Conservation (phyloP, 2,113 vertebrate species). For the Larimichthys crocea region DNA sequence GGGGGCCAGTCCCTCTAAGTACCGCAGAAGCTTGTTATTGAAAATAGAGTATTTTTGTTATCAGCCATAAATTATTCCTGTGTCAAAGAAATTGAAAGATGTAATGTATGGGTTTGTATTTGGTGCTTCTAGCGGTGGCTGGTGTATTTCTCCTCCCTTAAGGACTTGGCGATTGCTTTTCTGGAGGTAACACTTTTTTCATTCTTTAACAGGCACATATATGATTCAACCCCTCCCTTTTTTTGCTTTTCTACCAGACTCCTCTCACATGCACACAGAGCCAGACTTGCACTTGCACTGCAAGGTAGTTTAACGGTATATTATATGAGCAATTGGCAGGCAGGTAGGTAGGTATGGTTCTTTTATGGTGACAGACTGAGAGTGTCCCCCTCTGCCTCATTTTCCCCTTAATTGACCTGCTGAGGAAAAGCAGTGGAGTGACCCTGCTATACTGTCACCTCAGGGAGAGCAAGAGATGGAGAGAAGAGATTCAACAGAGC, state of each 20-base stretch:
- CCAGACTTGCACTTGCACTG: conserved; percentile 36
- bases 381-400: conserved; percentile 75
- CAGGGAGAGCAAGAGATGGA: conserved; percentile 32
- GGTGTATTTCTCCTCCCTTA: conserved; percentile 51
- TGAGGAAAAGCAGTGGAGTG: conserved; percentile 64
- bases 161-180: conserved; percentile 70
- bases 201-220: conserved; percentile 22
- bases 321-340: conserved; percentile 71
- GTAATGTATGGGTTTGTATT: conserved; percentile 66
- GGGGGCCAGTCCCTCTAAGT: conserved; percentile 77
- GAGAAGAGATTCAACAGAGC: conserved; percentile 30
- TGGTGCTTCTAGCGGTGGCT: conserved; percentile 43
- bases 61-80: conserved; percentile 76
- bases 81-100: conserved; percentile 71
- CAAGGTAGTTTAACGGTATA: conserved; percentile 66
- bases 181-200: conserved; percentile 32
- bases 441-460: conserved; percentile 51
- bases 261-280: conserved; percentile 27
- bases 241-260: conserved; percentile 27
- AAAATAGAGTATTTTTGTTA: conserved; percentile 80
- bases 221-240: conserved; percentile 24
- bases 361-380: conserved; percentile 74
- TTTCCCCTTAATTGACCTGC: conserved; percentile 79
- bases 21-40: conserved; percentile 76
- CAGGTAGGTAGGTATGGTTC: conserved; percentile 64